A percentile compares a stretch with the other conserved stretches of the same genome.
These are phyloP conservation scores for Sinocyclocheilus grahami DNA, from an alignment of 2,113 vertebrate genomes.

Conservation along the genomic window DNA sequence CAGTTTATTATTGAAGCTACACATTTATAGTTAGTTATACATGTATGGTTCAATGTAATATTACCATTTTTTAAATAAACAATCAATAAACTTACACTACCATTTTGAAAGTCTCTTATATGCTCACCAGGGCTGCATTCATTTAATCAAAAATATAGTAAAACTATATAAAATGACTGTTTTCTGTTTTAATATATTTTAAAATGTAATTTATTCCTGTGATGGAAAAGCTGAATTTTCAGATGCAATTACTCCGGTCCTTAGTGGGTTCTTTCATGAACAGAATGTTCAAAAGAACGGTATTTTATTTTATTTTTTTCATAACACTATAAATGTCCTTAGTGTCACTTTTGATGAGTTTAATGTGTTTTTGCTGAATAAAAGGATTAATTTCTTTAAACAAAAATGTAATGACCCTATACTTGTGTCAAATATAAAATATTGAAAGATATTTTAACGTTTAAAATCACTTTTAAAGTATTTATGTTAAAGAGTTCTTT, in stretches of 20 bases:
- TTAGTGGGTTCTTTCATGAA: neutral
- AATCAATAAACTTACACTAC: neutral
- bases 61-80: too few species aligned
- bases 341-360: neutral
- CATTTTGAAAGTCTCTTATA: neutral
- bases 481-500: neutral
- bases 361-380: neutral
- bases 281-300: neutral
- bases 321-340: neutral
- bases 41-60: too few species aligned
- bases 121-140: too few species aligned
- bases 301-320: neutral
- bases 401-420: neutral
- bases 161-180: neutral
- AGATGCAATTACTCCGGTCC: neutral
- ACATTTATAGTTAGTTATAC: too few species aligned
- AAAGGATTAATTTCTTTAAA: neutral
- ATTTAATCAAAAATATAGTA: neutral
- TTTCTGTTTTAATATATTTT: too few species aligned
- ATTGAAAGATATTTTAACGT: neutral
- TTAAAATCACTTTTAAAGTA: neutral
- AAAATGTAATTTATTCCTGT: neutral
- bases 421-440: neutral
- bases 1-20: too few species aligned
- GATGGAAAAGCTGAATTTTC: neutral